Conservation (phyloP, 92 coral and sea anemone species). For the Palythoa grandis region DNA sequence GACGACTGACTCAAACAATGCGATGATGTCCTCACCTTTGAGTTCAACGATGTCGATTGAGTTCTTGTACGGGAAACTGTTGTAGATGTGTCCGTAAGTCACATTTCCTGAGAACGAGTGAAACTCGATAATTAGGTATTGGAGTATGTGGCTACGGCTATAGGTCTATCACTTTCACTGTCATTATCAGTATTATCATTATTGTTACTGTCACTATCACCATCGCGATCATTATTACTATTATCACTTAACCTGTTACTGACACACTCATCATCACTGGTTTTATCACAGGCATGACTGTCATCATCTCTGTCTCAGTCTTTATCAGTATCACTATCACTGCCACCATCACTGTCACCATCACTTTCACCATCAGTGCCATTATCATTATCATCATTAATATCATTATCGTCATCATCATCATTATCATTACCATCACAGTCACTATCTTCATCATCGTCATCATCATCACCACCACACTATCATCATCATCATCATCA, state of each 20-base stretch:
- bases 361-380: not conserved
- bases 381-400: not conserved
- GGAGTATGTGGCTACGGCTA: too few relatives aligned
- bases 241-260: not conserved
- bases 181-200: not conserved
- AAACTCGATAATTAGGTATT: not conserved
- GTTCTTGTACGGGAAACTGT: constrained; percentile 81
- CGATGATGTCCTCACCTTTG: constrained; percentile 69
- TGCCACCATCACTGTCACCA: not conserved
- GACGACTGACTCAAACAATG: constrained; percentile 65
- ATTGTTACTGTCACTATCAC: too few relatives aligned
- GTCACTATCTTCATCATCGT: not conserved
- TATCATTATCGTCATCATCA: not conserved
- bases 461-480: not conserved
- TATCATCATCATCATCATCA: too few relatives aligned
- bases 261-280: too few relatives aligned
- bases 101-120: constrained; percentile 54
- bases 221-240: too few relatives aligned
- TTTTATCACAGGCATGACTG: too few relatives aligned
- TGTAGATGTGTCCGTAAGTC: constrained; percentile 68
- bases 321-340: not conserved
- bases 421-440: not conserved
- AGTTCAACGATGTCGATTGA: constrained; percentile 78
- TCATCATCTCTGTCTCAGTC: too few relatives aligned
- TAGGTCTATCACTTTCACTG: not conserved